Evolutionary conservation across 2,113 vertebrate genomes (phyloP), one percentile per base, ranked within the genome.

Genomic region (Circaetus gallicus): DNA sequence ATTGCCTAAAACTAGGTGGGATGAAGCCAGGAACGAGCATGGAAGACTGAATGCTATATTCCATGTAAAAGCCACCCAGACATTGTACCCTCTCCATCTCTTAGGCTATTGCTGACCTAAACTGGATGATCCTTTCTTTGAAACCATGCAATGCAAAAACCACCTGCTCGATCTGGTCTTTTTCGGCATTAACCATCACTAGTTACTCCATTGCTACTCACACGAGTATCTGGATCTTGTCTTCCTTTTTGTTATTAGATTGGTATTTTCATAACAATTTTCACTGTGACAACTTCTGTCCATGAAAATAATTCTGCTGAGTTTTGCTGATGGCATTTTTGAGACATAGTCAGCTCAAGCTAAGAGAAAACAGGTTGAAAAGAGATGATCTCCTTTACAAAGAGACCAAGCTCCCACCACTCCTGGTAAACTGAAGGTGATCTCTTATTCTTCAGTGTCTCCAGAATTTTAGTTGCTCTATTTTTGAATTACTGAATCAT

Each of bases 71-170:
- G 3, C 17, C 67, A 2, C 9, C 11, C 0, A 40, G 18, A 26
- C 13, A 12, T 9, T 31, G 5, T 2, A 2, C 12, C 8, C 6
- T 62, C 7, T 24, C 10, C 38, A n/a, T 7, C 17, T 18, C 29
- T 50, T 50, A 42, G 29, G 19, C 36, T 85, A 4, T 2, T 40
- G 36, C 20, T 65, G 45, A 73, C 10, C 26, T 47, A 38, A 72
- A 29, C 16, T 32, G 47, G 9, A 32, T 42, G 16, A 89, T 3
- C 24, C 6, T 82, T 59, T 43, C 34, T 65, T 55, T 90, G 71
- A 40, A 90, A 34, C 10, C 3, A 15, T 9, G 6, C 10, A 32
- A 24, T 15, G 10, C 16, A 61, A 8, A 38, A 67, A 6, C 8
- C 10, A 34, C 3, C n/a, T 69, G 8, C 17, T 67, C 11, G 7